Conservation (phyloP, 2,888 invertebrate species). For the Nymphalis polychloros region DNA sequence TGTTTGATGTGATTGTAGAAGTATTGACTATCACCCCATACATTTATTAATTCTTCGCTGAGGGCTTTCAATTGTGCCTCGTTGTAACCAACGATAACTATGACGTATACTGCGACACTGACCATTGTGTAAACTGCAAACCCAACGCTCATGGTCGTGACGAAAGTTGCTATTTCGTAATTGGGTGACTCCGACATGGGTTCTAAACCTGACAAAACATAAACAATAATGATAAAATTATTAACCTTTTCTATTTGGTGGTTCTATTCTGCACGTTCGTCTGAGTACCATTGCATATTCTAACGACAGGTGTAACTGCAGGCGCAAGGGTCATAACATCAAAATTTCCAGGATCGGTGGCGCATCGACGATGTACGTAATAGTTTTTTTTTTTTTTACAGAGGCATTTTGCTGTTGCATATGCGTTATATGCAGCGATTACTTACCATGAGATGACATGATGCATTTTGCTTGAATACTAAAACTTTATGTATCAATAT, state of each 20-base stretch:
- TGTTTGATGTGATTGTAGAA: conserved; percentile 26
- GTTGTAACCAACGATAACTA: conserved; percentile 53
- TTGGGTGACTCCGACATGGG: conserved; percentile 58
- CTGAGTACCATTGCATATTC: background rate
- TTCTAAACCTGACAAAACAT: conserved; percentile 51
- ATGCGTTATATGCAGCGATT: no score
- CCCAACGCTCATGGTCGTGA: conserved; percentile 39
- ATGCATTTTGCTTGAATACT: no score
- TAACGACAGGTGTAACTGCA: no score
- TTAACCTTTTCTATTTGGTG: background rate
- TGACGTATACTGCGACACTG: conserved; percentile 51
- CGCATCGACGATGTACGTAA: no score
- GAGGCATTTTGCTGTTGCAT: no score
- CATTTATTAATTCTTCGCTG: conserved; percentile 50
- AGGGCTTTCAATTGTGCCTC: conserved; percentile 58
- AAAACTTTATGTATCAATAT: no score
- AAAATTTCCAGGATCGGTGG: no score
- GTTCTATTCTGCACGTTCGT: no score
- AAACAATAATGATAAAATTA: background rate
- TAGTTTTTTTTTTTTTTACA: no score
- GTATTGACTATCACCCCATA: conserved; percentile 53
- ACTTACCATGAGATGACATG: no score
- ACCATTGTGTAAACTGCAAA: conserved; percentile 49
- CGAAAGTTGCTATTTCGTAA: conserved; percentile 51
- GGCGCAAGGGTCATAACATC: no score